Base-by-base conservation (phyloP, 2,888 invertebrate species). In the Phoenoteleia sp. region DNA sequence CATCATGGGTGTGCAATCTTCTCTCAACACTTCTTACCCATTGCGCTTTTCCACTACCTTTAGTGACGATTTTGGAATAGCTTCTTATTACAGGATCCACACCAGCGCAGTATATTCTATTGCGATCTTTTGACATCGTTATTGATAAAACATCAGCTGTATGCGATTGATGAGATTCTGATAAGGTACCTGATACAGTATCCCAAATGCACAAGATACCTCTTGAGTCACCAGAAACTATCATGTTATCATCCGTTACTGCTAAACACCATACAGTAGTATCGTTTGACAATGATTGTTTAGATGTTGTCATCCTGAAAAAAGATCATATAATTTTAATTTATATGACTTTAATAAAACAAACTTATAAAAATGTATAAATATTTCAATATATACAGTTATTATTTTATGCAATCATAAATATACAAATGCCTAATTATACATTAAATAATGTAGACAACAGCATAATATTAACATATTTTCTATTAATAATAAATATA, bases 181-280 rank as follows among this genome's bases (percentile, higher is more conserved):
- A 95, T 90, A 97, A 95, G 7, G 97, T 96, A 9, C 98, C 98
- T 69, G 96, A 94, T 79, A 95, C 95, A 11, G 97, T 97, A 94
- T 98, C 98, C 98, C 98, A 99, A 91, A 99, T 97, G 17, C 96
- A 97, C 0, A 98, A 95, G 90, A 96, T 95, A 0, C 99, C 99
- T 29, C 97, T 94, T 0, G 97, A 97, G 92, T 99, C 99, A 0
- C 99, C 99, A 81, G 97, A 97, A 13, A 98, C 96, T 47, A 99
- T 96, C 6, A 97, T 96, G 90, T 98, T 96, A 91, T 99, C 97
- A 54, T 96, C 95, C 0, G 97, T 95, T 1, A 98, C 95, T 33
- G 96, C 96, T n/a, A 99, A 93, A 86, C 97, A 96, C 98, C 99
- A 99, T 0, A 99, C 97, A 87, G 98, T 96, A 0, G 97, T 97